These are phyloP conservation scores for Acanthosepion lycidas DNA, from an alignment of 2,888 invertebrate genomes.

Conservation along the genomic window DNA sequence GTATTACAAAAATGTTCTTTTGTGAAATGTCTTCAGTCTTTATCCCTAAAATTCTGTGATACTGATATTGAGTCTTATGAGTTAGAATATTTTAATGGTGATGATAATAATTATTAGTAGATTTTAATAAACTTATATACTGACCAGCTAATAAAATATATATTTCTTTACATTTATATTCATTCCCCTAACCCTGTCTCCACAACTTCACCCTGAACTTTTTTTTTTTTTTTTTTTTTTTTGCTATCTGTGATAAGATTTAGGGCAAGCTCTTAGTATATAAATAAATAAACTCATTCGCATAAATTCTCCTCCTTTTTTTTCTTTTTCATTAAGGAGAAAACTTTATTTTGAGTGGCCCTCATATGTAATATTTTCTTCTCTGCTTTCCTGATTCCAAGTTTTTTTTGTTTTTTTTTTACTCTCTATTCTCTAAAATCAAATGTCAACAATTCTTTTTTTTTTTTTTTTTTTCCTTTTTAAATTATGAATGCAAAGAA, in stretches of 20 bases:
- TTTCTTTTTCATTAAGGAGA: background rate
- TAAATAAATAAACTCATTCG: background rate
- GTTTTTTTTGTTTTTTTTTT: background rate
- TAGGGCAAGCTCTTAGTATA: background rate
- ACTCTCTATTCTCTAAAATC: background rate
- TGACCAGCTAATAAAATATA: background rate
- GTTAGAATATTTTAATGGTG: background rate
- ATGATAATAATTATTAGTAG: background rate
- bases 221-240: background rate
- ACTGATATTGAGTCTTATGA: background rate
- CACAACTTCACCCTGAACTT: background rate
- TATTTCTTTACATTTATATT: slow-evolving; percentile 1
- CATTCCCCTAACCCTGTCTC: background rate
- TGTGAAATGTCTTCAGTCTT: background rate
- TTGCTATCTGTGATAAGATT: slow-evolving; percentile 17
- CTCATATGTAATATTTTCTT: background rate
- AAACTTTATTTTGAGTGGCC: background rate
- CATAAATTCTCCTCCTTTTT: background rate
- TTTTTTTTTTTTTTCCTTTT: too few relatives aligned
- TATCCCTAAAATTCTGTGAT: background rate
- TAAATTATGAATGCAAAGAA: background rate
- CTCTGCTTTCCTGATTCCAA: background rate
- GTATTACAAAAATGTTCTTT: slow-evolving; percentile 24
- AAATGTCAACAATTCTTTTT: background rate
- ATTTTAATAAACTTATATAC: background rate